Percentiles rank a stretch among this genome's conserved stretches.
Evolutionary conservation across 2,888 invertebrate species (phyloP).

Genomic region (Seira ritae): DNA sequence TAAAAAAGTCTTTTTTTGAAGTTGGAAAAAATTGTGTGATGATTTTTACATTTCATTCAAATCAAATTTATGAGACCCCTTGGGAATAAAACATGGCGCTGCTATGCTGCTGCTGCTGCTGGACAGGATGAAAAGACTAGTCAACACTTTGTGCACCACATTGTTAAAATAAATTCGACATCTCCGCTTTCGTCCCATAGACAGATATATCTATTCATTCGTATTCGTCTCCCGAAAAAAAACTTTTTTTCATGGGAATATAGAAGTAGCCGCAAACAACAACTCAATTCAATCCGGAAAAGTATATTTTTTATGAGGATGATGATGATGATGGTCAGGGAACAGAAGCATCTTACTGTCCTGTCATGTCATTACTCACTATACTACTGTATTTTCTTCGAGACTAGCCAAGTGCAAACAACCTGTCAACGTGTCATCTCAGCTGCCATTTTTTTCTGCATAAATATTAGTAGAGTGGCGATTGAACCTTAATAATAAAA

Average conservation of each 20-base stretch:
- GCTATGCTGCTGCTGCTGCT: background rate
- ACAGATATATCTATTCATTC: background rate
- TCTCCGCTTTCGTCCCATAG: background rate
- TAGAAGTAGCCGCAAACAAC: background rate
- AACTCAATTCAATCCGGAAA: background rate
- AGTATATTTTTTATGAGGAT: too few species aligned
- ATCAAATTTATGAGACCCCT: constrained; percentile 42
- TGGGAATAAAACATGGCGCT: background rate
- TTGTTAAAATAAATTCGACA: too few species aligned
- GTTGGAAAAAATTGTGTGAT: background rate
- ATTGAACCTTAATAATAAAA: too few species aligned
- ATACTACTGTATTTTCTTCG: background rate
- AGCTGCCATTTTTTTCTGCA: too few species aligned
- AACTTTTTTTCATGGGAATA: background rate
- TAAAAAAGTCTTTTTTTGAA: too few species aligned
- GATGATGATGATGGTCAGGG: background rate
- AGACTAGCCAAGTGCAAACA: background rate
- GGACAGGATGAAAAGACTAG: background rate
- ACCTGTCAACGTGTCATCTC: background rate
- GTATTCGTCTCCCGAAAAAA: too few species aligned
- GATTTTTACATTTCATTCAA: constrained; percentile 43
- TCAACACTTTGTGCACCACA: background rate
- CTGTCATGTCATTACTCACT: too few species aligned
- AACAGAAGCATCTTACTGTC: background rate
- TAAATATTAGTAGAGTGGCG: too few species aligned